A percentile compares a stretch with the other conserved stretches of the same genome.
phyloP scores from a whole-genome alignment of 2,113 vertebrate species.

The Cichladusa arquata region DNA sequence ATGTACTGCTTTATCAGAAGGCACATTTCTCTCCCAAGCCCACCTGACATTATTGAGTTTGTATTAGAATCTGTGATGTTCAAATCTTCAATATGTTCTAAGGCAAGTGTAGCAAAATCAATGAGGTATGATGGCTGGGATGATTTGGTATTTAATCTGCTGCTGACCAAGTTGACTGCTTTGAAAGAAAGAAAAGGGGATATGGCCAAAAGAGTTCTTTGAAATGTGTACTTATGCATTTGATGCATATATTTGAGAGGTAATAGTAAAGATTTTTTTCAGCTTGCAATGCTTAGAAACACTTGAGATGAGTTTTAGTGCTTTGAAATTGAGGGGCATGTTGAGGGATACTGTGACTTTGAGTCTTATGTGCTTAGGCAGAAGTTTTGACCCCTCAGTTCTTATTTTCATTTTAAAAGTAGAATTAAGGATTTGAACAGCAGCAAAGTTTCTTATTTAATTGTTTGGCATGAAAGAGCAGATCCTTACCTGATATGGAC shows the following conservation, averaged over 20 bases:
- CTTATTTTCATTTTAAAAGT: background rate
- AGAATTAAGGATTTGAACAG: background rate
- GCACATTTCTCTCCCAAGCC: background rate
- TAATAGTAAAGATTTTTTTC: background rate
- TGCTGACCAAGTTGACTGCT: background rate
- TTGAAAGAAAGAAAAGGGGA: background rate
- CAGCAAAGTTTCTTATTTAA: background rate
- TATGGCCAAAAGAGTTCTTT: background rate
- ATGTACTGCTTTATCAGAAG: background rate
- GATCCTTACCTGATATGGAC: background rate
- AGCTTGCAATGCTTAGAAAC: background rate
- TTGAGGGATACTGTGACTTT: background rate
- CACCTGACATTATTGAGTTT: conserved; percentile 13
- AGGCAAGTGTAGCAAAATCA: conserved; percentile 33
- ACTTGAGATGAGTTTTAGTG: background rate
- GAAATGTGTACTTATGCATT: background rate
- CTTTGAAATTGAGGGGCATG: background rate
- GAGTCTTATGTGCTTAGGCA: background rate
- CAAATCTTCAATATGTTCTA: background rate
- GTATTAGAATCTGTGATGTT: background rate
- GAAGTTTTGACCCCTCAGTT: background rate
- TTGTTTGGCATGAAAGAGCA: background rate
- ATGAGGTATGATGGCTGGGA: background rate
- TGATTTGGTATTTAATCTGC: conserved; percentile 11
- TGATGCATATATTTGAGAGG: background rate